phyloP scores from a whole-genome alignment of 2,797 vertebrate genomes.

The Tamandua tetradactyla region DNA sequence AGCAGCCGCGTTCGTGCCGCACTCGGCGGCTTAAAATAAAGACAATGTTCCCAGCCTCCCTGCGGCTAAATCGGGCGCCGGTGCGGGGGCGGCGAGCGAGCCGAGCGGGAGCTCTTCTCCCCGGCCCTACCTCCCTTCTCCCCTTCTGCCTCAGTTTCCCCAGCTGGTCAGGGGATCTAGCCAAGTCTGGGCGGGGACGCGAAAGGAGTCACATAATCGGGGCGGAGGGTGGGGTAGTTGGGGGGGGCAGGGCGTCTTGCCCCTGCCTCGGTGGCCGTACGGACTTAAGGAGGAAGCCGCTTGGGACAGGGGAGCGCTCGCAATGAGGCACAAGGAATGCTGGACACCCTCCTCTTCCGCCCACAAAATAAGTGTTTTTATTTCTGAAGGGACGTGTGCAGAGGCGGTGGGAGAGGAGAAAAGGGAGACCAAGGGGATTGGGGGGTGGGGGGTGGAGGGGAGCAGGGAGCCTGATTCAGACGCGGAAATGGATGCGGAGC shows the following conservation, averaged over 20 bases:
- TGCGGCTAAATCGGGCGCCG: constrained; percentile 78
- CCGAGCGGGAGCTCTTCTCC: constrained; percentile 70
- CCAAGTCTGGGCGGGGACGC: neutral
- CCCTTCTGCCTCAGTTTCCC: constrained; percentile 76
- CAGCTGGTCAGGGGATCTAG: constrained; percentile 3
- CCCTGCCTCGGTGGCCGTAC: neutral
- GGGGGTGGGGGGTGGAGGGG: constrained; percentile 65
- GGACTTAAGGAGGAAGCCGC: neutral
- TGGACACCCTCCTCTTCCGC: constrained; percentile 74
- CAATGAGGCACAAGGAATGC: constrained; percentile 44
- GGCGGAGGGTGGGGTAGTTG: rapidly evolving
- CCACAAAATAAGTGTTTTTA: constrained; percentile 77
- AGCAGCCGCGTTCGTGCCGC: constrained; percentile 78
- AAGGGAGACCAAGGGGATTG: constrained; percentile 69
- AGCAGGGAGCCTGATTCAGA: constrained; percentile 76
- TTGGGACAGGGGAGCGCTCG: constrained; percentile 24
- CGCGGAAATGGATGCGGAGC: constrained; percentile 74
- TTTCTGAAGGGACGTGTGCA: constrained; percentile 74
- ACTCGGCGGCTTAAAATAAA: constrained; percentile 82
- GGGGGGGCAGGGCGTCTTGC: neutral
- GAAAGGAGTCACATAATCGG: neutral
- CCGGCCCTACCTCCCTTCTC: constrained; percentile 48
- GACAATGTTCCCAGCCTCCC: constrained; percentile 81
- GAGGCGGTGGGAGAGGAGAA: constrained; percentile 74
- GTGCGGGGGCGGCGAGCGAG: constrained; percentile 77